These are phyloP conservation scores for Herpailurus yagouaroundi DNA, from an alignment of 2,113 vertebrate genomes.

Conservation along the genomic window DNA sequence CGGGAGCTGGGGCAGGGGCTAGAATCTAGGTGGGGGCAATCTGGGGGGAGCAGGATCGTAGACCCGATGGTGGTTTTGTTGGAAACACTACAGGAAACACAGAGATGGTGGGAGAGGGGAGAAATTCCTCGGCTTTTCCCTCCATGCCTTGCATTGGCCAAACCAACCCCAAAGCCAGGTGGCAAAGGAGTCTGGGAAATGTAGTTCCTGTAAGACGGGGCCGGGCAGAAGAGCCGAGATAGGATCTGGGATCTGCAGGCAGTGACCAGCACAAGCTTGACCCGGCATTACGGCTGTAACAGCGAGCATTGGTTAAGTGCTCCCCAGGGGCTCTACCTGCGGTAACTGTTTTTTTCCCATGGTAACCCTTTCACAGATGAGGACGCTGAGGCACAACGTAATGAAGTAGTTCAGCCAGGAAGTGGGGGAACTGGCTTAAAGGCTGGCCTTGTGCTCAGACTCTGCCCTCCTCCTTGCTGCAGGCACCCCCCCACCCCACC, in stretches of 20 bases:
- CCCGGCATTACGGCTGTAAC: neutral
- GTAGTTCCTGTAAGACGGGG: neutral
- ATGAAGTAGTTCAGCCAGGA: neutral
- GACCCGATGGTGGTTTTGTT: neutral
- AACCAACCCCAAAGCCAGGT: neutral
- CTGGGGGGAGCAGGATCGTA: neutral
- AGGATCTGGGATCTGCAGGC: neutral
- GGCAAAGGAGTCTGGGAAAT: neutral
- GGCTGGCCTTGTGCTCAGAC: fast-evolving
- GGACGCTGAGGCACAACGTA: neutral
- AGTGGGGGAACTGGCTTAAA: too few relatives aligned
- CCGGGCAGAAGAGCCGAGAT: neutral
- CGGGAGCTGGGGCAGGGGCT: neutral
- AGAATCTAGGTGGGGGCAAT: neutral
- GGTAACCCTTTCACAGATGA: neutral
- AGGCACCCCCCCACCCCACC: too few relatives aligned
- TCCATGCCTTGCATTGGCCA: neutral
- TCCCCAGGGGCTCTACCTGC: fast-evolving
- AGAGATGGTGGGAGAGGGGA: neutral
- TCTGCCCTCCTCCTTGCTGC: too few relatives aligned
- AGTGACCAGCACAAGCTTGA: neutral
- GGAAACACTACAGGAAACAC: neutral
- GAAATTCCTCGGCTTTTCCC: neutral
- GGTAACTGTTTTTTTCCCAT: fast-evolving
- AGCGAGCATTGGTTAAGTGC: too few relatives aligned